phyloP scores from a whole-genome alignment of 64 coral and sea anemone genomes.

The Pachyseris speciosa region DNA sequence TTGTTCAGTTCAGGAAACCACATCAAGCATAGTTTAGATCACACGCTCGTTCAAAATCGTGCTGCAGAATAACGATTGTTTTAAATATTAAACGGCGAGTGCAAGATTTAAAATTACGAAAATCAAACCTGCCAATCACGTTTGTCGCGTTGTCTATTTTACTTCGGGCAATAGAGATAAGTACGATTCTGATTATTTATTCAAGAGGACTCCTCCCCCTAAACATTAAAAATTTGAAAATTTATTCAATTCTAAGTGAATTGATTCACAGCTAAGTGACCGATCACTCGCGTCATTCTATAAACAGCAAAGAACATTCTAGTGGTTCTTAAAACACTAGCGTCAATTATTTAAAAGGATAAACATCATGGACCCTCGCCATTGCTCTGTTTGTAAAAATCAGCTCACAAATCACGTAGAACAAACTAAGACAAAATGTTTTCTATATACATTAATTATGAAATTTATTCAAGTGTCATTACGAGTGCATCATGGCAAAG shows the following conservation, averaged over 20 bases:
- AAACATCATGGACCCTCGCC: too few species aligned
- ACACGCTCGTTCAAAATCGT: not conserved
- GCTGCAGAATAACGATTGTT: not conserved
- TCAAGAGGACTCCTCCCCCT: not conserved
- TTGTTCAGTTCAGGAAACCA: not conserved
- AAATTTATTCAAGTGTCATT: too few species aligned
- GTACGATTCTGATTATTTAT: not conserved
- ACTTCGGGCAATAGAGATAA: slow-evolving; percentile 1
- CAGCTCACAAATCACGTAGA: too few species aligned
- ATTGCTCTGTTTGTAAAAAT: too few species aligned
- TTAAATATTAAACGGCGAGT: slow-evolving; percentile 6
- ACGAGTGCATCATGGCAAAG: too few species aligned
- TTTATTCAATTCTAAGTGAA: not conserved
- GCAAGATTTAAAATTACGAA: not conserved
- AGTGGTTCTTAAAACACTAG: too few species aligned
- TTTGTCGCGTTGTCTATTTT: not conserved
- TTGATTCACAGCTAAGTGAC: not conserved
- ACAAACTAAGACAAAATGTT: too few species aligned
- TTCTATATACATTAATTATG: too few species aligned
- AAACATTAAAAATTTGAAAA: not conserved
- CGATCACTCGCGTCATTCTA: not conserved
- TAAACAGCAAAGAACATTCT: not conserved
- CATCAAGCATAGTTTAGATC: not conserved
- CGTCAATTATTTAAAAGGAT: too few species aligned
- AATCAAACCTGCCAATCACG: slow-evolving; percentile 14